A percentile compares a stretch with the other conserved stretches of the same genome.
Evolutionary conservation across 2,797 vertebrate genomes (phyloP).

Genomic region (Prunella strophiata): DNA sequence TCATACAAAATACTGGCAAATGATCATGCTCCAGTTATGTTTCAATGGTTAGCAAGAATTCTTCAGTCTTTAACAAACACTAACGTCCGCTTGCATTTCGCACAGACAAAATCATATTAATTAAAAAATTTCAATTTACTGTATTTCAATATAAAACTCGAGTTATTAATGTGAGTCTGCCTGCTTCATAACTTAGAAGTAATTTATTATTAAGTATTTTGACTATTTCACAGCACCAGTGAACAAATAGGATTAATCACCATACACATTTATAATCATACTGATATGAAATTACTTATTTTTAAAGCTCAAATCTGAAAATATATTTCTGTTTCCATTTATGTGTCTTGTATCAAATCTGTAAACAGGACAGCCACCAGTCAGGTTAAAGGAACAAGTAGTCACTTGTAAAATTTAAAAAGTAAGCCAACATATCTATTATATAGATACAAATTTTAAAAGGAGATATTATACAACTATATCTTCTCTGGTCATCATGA

Average conservation of each 20-base stretch:
- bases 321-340: not conserved
- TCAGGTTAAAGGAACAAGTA: not conserved
- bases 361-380: not conserved
- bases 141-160: not conserved
- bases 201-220: not conserved
- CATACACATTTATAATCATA: not conserved
- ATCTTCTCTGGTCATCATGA: not conserved
- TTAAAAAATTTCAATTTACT: not conserved
- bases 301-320: not conserved
- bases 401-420: not conserved
- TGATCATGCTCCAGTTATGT: not conserved
- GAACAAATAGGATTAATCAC: not conserved
- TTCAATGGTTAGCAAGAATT: not conserved
- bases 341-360: not conserved
- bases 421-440: not conserved
- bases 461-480: not conserved
- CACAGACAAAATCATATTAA: not conserved
- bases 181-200: not conserved
- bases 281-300: not conserved
- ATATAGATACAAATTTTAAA: not conserved
- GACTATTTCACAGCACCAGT: not conserved
- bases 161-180: not conserved
- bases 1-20: not conserved
- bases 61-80: not conserved
- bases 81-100: not conserved